These are phyloP conservation scores for Ridgeia piscesae DNA, from an alignment of 1,140 invertebrate species.

Conservation along the genomic window DNA sequence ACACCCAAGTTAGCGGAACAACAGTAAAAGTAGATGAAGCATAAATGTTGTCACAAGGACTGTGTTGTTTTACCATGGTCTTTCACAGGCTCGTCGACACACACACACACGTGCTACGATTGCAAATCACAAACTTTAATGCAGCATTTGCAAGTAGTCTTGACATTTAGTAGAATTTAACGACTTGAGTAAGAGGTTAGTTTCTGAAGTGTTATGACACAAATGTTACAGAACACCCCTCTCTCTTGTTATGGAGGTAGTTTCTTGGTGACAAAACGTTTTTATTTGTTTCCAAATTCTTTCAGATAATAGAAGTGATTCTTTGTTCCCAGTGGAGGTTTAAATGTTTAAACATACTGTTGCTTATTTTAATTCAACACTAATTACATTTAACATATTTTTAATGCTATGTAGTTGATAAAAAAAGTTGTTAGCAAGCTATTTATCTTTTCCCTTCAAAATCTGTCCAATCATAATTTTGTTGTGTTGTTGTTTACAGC, in stretches of 20 bases:
- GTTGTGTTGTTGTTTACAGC: neutral
- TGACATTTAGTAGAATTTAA: neutral
- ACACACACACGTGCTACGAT: neutral
- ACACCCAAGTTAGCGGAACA: neutral
- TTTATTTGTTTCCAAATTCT: neutral
- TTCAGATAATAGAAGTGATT: neutral
- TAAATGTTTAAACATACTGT: neutral
- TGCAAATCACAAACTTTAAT: slow-evolving; percentile 6
- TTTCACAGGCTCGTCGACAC: neutral
- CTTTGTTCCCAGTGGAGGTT: neutral
- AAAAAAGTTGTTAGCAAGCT: neutral
- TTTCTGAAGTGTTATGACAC: neutral
- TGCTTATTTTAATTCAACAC: neutral
- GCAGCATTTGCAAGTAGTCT: neutral
- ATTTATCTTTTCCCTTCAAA: neutral
- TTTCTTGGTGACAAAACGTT: neutral
- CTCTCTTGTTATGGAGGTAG: neutral
- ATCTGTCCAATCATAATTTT: too few species aligned
- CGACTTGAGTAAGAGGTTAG: neutral
- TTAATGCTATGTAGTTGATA: too few species aligned
- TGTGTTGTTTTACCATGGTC: neutral
- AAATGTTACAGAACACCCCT: neutral
- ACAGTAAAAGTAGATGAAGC: neutral
- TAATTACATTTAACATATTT: too few species aligned
- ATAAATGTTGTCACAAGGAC: neutral